Evolutionary conservation across 2,113 vertebrate genomes (phyloP).

Genomic region (Rafetus swinhoei): DNA sequence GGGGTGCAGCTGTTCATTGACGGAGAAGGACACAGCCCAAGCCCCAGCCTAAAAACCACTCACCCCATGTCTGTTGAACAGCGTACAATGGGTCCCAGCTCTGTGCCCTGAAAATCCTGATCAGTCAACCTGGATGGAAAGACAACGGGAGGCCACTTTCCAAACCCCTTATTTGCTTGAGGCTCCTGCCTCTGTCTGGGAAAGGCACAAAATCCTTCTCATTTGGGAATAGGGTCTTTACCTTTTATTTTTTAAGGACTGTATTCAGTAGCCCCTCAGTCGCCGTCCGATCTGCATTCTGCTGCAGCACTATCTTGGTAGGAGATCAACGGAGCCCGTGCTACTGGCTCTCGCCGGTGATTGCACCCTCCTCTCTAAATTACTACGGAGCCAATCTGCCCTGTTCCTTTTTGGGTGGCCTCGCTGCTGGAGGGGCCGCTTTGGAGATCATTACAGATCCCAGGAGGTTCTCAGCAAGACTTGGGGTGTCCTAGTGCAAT

Average conservation of each 20-base stretch:
- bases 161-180: neutral
- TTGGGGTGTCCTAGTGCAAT: too few relatives aligned
- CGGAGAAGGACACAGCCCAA: neutral
- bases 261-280: neutral
- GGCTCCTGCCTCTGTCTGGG: rapidly evolving
- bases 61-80: neutral
- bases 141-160: neutral
- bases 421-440: constrained; percentile 55
- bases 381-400: neutral
- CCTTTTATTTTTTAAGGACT: neutral
- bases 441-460: constrained; percentile 30
- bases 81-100: rapidly evolving
- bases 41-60: neutral
- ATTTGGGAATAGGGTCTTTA: neutral
- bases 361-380: neutral
- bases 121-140: neutral
- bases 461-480: too few relatives aligned
- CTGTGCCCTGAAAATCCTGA: neutral
- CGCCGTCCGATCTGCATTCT: neutral
- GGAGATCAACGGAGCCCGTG: constrained; percentile 11
- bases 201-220: neutral
- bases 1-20: neutral
- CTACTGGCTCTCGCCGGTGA: neutral
- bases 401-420: neutral
- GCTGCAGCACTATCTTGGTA: neutral